Percentiles rank a stretch among this genome's conserved stretches.
These are phyloP conservation scores for Diadegma fenestrale DNA, from an alignment of 2,888 invertebrate genomes.

Conservation along the genomic window DNA sequence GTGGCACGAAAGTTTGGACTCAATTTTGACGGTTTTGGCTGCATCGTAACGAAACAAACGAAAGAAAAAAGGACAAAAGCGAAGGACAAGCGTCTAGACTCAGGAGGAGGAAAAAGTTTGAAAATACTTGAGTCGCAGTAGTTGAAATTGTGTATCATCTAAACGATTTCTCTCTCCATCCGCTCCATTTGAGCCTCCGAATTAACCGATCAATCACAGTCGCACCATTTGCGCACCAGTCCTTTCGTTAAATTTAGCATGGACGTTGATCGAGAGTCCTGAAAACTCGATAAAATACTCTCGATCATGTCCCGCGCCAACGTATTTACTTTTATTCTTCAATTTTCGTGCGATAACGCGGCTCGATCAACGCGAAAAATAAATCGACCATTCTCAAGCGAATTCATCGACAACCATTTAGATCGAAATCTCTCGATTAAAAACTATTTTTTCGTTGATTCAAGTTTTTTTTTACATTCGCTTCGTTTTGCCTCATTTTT, in stretches of 20 bases:
- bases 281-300: conserved; percentile 21
- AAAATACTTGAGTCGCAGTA: conserved; percentile 13
- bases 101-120: background rate
- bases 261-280: conserved; percentile 48
- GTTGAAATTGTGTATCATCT: conserved; percentile 41
- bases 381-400: background rate
- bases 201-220: conserved; percentile 57
- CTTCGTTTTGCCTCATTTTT: conserved; percentile 15
- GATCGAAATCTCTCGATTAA: no score
- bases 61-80: background rate
- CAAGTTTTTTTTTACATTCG: conserved; percentile 35
- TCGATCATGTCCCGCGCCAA: conserved; percentile 20
- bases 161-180: conserved; percentile 35
- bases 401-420: background rate
- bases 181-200: conserved; percentile 43
- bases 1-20: no score
- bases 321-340: background rate
- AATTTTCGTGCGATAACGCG: conserved; percentile 3
- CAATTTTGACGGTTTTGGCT: background rate
- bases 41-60: background rate
- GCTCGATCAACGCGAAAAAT: background rate
- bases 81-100: background rate
- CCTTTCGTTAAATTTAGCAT: conserved; percentile 34
- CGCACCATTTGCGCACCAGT: conserved; percentile 22
- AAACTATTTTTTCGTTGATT: no score